Evolutionary conservation across 2,888 invertebrate genomes (phyloP), one percentile per base, ranked within the genome.

Genomic region (Sycophila texana): DNA sequence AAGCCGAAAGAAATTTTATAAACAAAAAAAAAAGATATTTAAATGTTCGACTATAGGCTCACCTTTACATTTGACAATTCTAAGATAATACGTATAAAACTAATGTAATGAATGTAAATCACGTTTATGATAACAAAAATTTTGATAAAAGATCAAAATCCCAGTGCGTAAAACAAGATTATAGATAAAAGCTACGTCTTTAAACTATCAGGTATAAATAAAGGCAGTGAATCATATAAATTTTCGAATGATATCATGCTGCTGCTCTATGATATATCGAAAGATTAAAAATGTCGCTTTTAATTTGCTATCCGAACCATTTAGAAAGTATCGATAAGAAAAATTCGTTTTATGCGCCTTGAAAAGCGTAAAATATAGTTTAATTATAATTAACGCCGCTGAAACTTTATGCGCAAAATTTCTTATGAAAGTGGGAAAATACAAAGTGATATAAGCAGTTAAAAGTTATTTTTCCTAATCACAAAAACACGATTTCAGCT

Each of bases 1-100:
- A 63, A 63, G 39, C 30, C n/a, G 26, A 39, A 63, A 26, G 39
- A 26, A 63, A 63, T 30, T 39, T 39, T 12, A 16, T n/a, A 39
- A 39, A 39, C 18, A 16, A 16, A 63, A 63, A 16, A 63, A 63
- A 63, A 39, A n/a, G 18, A 47, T 58, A 57, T 20, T 16, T 66
- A 57, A 70, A 30, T 39, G 60, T 51, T 58, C 65, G 75, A 74
- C 47, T 72, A 79, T 79, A 79, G 71, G 75, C 79, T 79, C 70
- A 47, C 65, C 65, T 75, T 75, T 72, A 60, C 60, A 71, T 47
- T 16, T 14, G 18, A 68, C 67, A 13, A 47, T 47, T 68, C 51
- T 53, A 79, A 51, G 47, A 22, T 72, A 53, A 63, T 22, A 67
- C 39, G 10, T 39, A 39, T 10, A 39, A 0, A 26, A 79, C 47